Evolutionary conservation across 2,888 invertebrate species (phyloP).

Genomic region (Acronicta psi): DNA sequence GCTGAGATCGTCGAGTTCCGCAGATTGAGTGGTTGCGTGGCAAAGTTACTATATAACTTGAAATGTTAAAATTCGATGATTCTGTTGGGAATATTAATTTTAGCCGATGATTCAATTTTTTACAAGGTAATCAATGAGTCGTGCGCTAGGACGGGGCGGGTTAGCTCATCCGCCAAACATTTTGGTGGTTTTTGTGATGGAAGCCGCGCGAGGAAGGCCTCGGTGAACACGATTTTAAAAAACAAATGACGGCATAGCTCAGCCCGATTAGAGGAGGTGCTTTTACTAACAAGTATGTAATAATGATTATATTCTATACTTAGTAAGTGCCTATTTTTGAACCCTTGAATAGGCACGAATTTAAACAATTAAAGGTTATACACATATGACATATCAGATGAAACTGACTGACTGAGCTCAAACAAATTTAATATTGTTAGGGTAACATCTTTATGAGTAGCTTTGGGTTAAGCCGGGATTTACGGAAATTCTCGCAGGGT

Average conservation of each 20-base stretch:
- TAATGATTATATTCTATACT: no score
- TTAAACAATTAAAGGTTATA: neutral
- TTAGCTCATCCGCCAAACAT: conserved; percentile 87
- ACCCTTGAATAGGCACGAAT: neutral
- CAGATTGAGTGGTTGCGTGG: conserved; percentile 50
- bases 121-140: conserved; percentile 86
- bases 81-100: conserved; percentile 79
- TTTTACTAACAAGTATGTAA: conserved; percentile 45
- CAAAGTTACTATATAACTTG: conserved; percentile 53
- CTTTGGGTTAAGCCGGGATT: no score
- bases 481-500: no score
- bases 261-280: conserved; percentile 42
- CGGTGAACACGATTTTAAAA: conserved; percentile 79
- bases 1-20: conserved; percentile 50
- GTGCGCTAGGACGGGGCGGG: conserved; percentile 84
- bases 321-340: no score
- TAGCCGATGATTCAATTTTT: conserved; percentile 85
- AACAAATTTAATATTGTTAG: no score
- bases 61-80: conserved; percentile 70
- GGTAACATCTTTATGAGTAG: no score
- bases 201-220: conserved; percentile 81
- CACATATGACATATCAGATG: no score
- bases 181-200: conserved; percentile 86
- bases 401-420: no score
- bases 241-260: conserved; percentile 81